Conservation (phyloP, 2,888 invertebrate species). For the Harpalus rufipes region DNA sequence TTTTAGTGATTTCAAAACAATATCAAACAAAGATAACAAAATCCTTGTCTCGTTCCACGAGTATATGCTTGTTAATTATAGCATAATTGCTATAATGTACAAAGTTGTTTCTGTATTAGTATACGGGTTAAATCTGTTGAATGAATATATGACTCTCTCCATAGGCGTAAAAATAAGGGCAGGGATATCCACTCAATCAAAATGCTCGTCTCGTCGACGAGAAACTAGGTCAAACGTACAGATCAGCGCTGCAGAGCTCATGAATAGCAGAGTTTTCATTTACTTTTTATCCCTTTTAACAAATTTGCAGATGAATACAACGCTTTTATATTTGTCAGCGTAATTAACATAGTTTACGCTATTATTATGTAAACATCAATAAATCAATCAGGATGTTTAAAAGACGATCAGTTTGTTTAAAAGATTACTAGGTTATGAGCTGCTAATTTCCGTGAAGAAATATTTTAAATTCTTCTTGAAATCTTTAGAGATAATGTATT, state of each 20-base stretch:
- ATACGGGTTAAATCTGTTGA: neutral
- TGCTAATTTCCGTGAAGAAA: neutral
- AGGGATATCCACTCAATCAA: conserved; percentile 17
- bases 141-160: neutral
- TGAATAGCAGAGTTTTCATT: conserved; percentile 50
- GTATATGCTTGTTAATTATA: neutral
- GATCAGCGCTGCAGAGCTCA: conserved; percentile 26
- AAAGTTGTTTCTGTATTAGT: neutral
- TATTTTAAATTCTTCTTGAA: neutral
- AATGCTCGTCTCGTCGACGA: neutral
- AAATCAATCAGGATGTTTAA: neutral
- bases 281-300: conserved; percentile 26
- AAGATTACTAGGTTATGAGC: neutral
- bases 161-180: neutral
- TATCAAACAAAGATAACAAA: too few relatives aligned
- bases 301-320: conserved; percentile 25
- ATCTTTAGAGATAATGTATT: too few relatives aligned
- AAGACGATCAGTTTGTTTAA: neutral
- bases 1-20: too few relatives aligned
- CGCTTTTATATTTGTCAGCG: neutral
- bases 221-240: conserved; percentile 13
- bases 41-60: neutral
- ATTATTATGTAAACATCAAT: neutral
- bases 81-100: neutral
- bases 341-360: conserved; percentile 6